Base-by-base conservation (phyloP, 2,888 invertebrate species). In the Panopea generosa region DNA sequence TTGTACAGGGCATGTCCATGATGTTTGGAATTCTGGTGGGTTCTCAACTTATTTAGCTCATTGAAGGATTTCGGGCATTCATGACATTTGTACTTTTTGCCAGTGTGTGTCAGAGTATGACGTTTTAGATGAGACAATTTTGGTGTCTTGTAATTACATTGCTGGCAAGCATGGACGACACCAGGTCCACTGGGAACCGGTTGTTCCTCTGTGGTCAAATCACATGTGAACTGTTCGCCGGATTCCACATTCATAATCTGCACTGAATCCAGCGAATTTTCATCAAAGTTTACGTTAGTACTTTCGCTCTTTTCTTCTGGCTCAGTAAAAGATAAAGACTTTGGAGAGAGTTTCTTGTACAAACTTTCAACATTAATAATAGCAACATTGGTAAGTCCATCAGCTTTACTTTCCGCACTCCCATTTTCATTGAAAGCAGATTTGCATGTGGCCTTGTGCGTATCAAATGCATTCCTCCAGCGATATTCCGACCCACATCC, bases 211-310 rank as follows among this genome's bases (percentile, higher is more conserved):
- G 49, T 27, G 16, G 63, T 40, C 53, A 38, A 50, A 26, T 75
- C 62, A 57, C 55, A 70, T 6, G 62, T 27, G 53, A 57, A 67
- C 45, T 65, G 76, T 27, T 73, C 73, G 1, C 70, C 70, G 0
- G 73, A 66, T 22, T 78, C 77, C 2, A 78, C 40, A 55, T 73
- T 77, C 11, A 62, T 66, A n/a, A 78, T 73, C 61, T 77, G 72
- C 43, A 77, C 68, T 11, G 70, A 66, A 50, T 62, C 60, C 1
- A 59, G 43, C 0, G 65, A 65, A 47, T 68, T 56, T 1, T 69
- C 75, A 26, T 69, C 69, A 52, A 33, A 33, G 33, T 33, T 33
- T 11, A 33, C 33, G 33, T 33, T 63, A 22, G 63, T 59, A 11
- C 68, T 52, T 53, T 62, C 57, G 24, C 57, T 68, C 14, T 38